Percentiles rank a stretch among this genome's conserved stretches.
Conservation (phyloP, 2,797 vertebrate species). For the Choloepus didactylus region DNA sequence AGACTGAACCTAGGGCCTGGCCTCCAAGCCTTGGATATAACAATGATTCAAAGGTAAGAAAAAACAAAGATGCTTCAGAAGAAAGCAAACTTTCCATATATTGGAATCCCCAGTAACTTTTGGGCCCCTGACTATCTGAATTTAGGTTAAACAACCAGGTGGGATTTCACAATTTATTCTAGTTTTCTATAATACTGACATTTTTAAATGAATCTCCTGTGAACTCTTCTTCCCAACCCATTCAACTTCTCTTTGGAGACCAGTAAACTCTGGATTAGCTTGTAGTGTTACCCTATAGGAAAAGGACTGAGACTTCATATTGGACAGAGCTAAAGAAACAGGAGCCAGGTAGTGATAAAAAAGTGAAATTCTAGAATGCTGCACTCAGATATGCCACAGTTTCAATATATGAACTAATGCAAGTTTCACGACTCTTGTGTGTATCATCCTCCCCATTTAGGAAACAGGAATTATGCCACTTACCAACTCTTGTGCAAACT, state of each 20-base stretch:
- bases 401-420: background rate
- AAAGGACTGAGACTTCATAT: background rate
- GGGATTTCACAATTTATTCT: constrained; percentile 26
- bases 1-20: background rate
- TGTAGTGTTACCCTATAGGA: background rate
- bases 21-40: background rate
- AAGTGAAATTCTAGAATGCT: background rate
- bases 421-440: background rate
- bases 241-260: constrained; percentile 28
- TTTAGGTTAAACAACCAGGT: background rate
- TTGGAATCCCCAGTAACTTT: background rate
- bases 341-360: background rate
- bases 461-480: constrained; percentile 65
- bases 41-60: background rate
- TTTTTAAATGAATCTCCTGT: constrained; percentile 1
- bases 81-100: background rate
- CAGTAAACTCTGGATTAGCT: background rate
- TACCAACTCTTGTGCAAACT: background rate
- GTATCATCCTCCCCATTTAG: constrained; percentile 10
- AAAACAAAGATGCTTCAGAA: background rate
- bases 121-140: background rate
- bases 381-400: background rate
- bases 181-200: constrained; percentile 5
- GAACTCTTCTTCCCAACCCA: background rate
- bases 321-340: background rate